phyloP scores from a whole-genome alignment of 2,797 vertebrate genomes.

The Squalus acanthias region DNA sequence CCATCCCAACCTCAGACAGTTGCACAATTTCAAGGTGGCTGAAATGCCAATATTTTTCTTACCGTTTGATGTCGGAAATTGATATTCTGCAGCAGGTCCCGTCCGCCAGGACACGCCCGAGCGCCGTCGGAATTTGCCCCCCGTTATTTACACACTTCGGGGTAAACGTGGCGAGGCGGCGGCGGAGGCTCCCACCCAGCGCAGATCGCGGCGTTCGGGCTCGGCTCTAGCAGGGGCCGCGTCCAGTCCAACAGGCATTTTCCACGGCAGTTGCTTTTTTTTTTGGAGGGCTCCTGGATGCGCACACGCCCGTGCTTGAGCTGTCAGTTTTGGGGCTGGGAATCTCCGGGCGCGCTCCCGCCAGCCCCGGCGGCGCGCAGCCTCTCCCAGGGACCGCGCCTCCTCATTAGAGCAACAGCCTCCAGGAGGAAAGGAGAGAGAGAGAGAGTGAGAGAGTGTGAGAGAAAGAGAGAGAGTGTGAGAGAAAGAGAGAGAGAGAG shows the following conservation, averaged over 20 bases:
- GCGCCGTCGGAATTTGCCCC: neutral
- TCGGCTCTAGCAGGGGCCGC: too few species aligned
- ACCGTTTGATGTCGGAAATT: neutral
- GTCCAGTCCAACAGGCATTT: neutral
- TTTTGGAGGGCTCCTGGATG: neutral
- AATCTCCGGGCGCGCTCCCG: neutral
- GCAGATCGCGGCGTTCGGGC: too few species aligned
- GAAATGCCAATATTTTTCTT: neutral
- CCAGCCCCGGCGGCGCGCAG: neutral
- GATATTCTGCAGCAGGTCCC: neutral
- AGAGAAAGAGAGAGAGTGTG: neutral
- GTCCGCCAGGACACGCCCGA: neutral
- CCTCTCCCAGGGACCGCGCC: conserved; percentile 16
- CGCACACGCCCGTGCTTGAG: neutral
- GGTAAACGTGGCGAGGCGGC: neutral
- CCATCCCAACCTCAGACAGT: neutral
- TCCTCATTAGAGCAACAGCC: neutral
- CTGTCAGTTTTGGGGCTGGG: neutral
- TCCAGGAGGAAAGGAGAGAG: neutral
- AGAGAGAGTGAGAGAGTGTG: fast-evolving
- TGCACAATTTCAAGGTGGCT: too few species aligned
- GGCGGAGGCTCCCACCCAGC: neutral
- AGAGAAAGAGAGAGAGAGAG: fast-evolving
- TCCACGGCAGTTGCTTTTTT: too few species aligned
- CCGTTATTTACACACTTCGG: neutral